Percentiles rank a stretch among this genome's conserved stretches.
Conservation (phyloP, 2,797 vertebrate species). For the Ptychadena robeensis region DNA sequence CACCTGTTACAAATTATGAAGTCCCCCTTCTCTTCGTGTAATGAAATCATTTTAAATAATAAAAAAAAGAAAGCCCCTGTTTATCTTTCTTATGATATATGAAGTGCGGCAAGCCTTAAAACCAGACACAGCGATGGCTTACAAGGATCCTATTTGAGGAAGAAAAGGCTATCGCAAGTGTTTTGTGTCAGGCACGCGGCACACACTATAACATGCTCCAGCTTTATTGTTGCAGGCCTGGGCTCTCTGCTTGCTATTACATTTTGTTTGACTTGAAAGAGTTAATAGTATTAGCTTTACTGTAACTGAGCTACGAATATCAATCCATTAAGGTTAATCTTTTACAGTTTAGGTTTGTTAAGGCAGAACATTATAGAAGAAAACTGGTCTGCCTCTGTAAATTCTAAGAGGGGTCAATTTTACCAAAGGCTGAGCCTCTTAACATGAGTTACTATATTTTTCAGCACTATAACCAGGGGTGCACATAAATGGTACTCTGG, state of each 20-base stretch:
- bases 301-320: conserved; percentile 1
- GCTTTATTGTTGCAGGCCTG: conserved; percentile 19
- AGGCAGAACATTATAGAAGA: neutral
- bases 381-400: neutral
- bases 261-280: conserved; percentile 6
- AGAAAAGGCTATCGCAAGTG: conserved; percentile 58
- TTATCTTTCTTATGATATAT: conserved; percentile 63
- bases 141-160: conserved; percentile 58
- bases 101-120: conserved; percentile 52
- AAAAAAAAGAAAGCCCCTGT: conserved; percentile 25
- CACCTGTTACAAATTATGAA: conserved; percentile 69
- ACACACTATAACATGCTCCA: conserved; percentile 47
- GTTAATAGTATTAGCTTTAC: conserved; percentile 37
- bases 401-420: conserved; percentile 1
- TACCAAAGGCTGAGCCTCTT: conserved; percentile 27
- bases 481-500: too few relatives aligned
- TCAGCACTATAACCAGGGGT: too few relatives aligned
- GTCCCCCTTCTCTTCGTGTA: conserved; percentile 63
- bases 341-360: neutral
- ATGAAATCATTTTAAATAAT: conserved; percentile 66
- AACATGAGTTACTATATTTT: conserved; percentile 19
- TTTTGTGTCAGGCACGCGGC: conserved; percentile 59
- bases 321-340: neutral
- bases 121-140: conserved; percentile 60
- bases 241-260: conserved; percentile 14